Evolutionary conservation across 2,797 vertebrate genomes (phyloP).

Genomic region (Rousettus madagascariensis): DNA sequence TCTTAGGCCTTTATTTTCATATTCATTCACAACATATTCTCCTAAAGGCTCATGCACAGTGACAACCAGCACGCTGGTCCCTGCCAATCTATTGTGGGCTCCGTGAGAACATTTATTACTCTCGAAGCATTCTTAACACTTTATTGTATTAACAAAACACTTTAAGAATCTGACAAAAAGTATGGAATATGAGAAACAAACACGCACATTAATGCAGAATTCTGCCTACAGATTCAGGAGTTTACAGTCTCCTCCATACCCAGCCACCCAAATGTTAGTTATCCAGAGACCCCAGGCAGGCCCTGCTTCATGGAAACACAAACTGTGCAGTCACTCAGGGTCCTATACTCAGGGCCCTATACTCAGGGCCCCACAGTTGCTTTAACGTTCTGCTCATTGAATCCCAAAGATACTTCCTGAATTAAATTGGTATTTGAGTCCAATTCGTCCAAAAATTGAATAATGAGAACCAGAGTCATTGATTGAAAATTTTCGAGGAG

Average conservation of each 20-base stretch:
- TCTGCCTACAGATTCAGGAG: background rate
- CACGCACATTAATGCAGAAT: background rate
- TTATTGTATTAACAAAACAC: conserved; percentile 35
- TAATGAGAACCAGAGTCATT: background rate
- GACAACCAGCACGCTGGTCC: background rate
- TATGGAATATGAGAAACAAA: background rate
- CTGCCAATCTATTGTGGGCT: background rate
- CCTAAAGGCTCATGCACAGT: background rate
- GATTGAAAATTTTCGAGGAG: background rate
- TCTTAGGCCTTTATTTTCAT: background rate
- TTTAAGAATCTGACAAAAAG: background rate
- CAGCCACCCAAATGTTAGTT: background rate
- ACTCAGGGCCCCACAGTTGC: background rate
- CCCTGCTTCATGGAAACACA: background rate
- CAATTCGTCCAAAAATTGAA: background rate
- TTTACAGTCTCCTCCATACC: background rate
- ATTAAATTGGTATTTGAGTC: background rate
- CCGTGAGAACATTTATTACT: background rate
- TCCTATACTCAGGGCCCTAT: background rate
- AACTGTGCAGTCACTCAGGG: background rate
- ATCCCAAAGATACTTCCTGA: background rate
- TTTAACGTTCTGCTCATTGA: background rate
- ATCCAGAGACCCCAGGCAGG: background rate
- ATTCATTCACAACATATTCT: background rate
- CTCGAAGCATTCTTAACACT: background rate